Evolutionary conservation across 2,113 vertebrate species (phyloP).

Genomic region (Brienomyrus longianalis): DNA sequence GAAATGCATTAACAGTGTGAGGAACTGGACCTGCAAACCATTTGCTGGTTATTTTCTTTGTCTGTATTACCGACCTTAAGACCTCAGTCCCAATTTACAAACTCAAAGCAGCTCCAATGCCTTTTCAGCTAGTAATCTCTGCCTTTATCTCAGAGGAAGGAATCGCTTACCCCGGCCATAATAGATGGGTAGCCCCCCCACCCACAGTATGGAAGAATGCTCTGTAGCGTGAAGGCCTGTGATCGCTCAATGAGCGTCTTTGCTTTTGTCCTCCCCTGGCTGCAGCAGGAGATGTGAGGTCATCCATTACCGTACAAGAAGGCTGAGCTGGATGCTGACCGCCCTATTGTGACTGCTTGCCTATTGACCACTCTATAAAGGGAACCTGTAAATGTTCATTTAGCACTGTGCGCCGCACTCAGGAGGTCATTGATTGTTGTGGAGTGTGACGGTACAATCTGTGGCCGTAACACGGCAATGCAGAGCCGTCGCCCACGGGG

Average conservation of each 20-base stretch:
- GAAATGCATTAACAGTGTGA: neutral
- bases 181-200: neutral
- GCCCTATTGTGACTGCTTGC: slow-evolving; percentile 10
- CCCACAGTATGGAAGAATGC: neutral
- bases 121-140: neutral
- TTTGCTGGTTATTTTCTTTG: neutral
- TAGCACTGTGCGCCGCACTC: slow-evolving; percentile 47
- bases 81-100: neutral
- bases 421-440: slow-evolving; percentile 51
- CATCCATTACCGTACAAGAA: slow-evolving; percentile 1
- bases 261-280: neutral
- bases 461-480: slow-evolving; percentile 34
- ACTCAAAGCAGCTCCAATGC: neutral
- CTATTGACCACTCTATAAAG: slow-evolving; percentile 56
- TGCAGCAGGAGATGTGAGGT: neutral
- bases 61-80: neutral
- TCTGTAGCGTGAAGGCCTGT: neutral
- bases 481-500: neutral
- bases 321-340: slow-evolving; percentile 10
- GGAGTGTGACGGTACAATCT: slow-evolving; percentile 40
- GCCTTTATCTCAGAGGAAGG: neutral
- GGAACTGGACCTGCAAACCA: neutral
- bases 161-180: neutral
- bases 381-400: slow-evolving; percentile 52
- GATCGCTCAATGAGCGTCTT: neutral